Base-by-base conservation (phyloP, 2,113 vertebrate genomes). In the Orycteropus afer region DNA sequence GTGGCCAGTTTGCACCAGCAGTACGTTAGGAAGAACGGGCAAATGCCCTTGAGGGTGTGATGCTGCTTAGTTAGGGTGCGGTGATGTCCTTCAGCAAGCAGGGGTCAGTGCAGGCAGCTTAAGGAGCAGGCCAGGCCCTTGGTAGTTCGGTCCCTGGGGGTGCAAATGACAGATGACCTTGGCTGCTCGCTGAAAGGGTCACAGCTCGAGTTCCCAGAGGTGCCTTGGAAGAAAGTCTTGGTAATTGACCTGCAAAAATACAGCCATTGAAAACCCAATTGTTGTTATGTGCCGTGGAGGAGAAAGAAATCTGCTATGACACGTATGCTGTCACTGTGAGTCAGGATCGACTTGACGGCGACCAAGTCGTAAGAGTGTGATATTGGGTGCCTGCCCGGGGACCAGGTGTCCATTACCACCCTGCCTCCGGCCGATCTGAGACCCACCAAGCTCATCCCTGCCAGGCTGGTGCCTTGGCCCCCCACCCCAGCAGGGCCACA, bases 361-460 rank as follows among this genome's bases (percentile, higher is more conserved):
- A 23, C 18, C 23, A 57, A 57, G 51, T 57, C 18, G 55, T 57
- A 22, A 57, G 4, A 57, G 55, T 23, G 55, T 57, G 55, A 57
- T 23, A 57, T 7, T 57, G 22, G 55, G 55, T 3, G 55, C 18
- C 55, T 40, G 53, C 37, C n/a, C 3, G 7, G 0, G 40, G 42
- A 22, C 14, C 18, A 3, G 57, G 18, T 29, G 32, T 14, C 61
- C 32, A 65, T 32, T 32, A 3, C 61, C 32, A 4, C 57, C 23
- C 79, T 40, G 37, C 83, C 34, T 12, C n/a, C 2, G 2, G 55
- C 86, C 0, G 0, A 12, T 91, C 97, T 95, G 96, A 97, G 97
- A 97, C 95, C 97, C 96, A 95, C 82, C 97, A 93, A 94, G 96
- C 97, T 96, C 74, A 10, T 82, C 84, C 40, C 8, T 0, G 65